phyloP scores from a whole-genome alignment of 2,888 invertebrate species.

The Deroplatys truncata region DNA sequence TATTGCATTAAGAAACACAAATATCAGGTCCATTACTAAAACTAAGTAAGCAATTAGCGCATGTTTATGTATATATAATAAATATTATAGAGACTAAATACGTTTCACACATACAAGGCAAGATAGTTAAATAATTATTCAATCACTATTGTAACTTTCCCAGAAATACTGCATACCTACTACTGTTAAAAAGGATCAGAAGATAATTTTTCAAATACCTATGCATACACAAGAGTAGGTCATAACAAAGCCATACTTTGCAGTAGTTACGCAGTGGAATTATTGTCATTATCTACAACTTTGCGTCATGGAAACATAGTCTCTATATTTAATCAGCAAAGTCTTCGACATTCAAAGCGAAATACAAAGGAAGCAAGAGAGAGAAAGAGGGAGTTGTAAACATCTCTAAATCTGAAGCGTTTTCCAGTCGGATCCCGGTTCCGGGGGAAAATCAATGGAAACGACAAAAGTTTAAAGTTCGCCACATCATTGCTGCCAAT shows the following conservation, averaged over 20 bases:
- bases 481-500: not conserved
- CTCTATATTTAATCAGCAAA: not conserved
- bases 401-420: not conserved
- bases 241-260: not conserved
- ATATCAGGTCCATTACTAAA: too few species aligned
- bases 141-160: too few species aligned
- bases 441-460: not conserved
- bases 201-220: too few species aligned
- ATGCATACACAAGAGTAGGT: too few species aligned
- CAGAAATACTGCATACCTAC: too few species aligned
- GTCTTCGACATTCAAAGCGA: not conserved
- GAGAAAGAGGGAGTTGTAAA: not conserved
- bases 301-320: not conserved
- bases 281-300: not conserved
- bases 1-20: too few species aligned
- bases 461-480: not conserved
- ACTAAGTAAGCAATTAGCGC: too few species aligned
- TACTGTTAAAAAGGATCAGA: too few species aligned
- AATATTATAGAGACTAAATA: too few species aligned
- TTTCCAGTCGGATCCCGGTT: not conserved
- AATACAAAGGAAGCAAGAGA: not conserved
- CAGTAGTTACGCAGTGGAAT: not conserved
- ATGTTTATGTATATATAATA: too few species aligned
- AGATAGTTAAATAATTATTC: too few species aligned
- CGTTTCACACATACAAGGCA: too few species aligned